Conservation (phyloP, 2,797 vertebrate genomes). For the Momotus momota region DNA sequence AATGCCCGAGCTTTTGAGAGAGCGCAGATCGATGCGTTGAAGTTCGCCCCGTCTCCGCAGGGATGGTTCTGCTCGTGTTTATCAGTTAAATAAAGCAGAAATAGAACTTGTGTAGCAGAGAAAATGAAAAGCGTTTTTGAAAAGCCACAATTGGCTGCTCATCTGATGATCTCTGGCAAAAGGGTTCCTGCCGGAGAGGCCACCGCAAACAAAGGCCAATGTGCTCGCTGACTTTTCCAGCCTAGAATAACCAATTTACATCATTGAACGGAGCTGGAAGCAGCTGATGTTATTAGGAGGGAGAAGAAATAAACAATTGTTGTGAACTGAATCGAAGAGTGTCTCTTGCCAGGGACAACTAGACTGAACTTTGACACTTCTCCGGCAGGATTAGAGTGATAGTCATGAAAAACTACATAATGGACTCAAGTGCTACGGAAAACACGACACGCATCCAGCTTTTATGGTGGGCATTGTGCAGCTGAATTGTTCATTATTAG, state of each 20-base stretch:
- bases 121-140: constrained; percentile 13
- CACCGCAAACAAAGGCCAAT: neutral
- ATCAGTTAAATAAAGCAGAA: constrained; percentile 24
- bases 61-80: neutral
- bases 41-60: neutral
- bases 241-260: constrained; percentile 26
- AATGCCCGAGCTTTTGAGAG: neutral
- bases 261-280: constrained; percentile 29
- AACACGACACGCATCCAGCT: neutral
- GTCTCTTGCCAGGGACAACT: neutral
- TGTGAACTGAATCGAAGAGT: constrained; percentile 8
- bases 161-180: constrained; percentile 35
- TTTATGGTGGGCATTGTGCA: neutral
- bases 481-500: neutral
- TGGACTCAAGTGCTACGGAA: neutral
- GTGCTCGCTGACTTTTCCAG: constrained; percentile 35
- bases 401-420: neutral
- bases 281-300: constrained; percentile 6
- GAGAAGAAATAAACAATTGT: constrained; percentile 40
- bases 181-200: neutral
- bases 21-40: neutral
- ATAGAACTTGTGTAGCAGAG: neutral
- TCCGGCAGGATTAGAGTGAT: neutral
- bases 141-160: constrained; percentile 34
- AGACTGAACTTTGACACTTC: neutral